Conservation (phyloP, 2,888 invertebrate genomes). For the Hylaea fasciaria region DNA sequence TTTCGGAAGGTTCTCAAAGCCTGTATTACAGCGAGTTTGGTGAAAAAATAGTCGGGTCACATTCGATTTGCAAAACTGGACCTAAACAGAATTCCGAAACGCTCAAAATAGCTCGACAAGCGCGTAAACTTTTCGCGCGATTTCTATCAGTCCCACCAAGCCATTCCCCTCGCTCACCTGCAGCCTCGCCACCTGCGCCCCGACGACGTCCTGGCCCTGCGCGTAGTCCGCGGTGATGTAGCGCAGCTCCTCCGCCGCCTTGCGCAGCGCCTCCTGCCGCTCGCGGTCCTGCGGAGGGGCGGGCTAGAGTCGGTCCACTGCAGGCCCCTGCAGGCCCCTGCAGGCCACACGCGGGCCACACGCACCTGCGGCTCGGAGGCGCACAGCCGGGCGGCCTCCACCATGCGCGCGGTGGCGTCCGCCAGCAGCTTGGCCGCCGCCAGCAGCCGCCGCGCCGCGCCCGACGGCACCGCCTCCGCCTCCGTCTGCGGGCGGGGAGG, state of each 20-base stretch:
- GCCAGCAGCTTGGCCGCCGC: constrained; percentile 98
- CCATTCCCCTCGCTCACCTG: constrained; percentile 69
- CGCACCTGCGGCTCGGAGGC: constrained; percentile 89
- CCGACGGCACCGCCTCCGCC: constrained; percentile 94
- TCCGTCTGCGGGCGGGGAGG: constrained; percentile 84
- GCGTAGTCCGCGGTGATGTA: constrained; percentile 95
- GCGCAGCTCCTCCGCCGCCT: constrained; percentile 97
- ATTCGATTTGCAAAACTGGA: no score
- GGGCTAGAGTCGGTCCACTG: not conserved
- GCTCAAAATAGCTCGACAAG: no score
- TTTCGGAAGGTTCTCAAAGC: no score
- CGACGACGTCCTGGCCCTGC: constrained; percentile 87
- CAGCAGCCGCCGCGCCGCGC: constrained; percentile 94
- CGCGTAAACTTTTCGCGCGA: no score
- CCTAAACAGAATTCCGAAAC: no score
- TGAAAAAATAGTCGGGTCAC: no score
- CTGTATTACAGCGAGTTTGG: no score
- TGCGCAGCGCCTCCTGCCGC: constrained; percentile 92
- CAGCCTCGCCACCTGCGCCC: constrained; percentile 84
- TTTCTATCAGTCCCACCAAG: no score
- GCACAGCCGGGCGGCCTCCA: constrained; percentile 97
- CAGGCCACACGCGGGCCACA: constrained; percentile 71
- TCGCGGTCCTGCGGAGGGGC: constrained; percentile 87
- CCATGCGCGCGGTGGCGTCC: constrained; percentile 98
- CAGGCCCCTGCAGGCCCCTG: constrained; percentile 58